Percentiles rank a stretch among this genome's conserved stretches.
phyloP scores from a whole-genome alignment of 1,140 invertebrate species.

The Tenebrio molitor region DNA sequence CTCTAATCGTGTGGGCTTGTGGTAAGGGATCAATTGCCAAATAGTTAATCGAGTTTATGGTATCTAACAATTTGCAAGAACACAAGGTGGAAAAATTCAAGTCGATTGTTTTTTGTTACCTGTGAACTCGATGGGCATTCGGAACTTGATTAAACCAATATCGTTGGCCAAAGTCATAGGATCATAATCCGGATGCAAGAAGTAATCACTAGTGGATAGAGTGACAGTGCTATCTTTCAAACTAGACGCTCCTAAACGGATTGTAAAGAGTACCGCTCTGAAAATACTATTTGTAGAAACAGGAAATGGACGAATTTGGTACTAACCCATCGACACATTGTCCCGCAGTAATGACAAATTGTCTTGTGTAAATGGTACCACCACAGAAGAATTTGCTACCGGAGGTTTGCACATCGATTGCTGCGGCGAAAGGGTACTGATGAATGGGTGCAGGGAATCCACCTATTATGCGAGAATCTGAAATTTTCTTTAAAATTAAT shows the following conservation, averaged over 20 bases:
- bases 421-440: conserved; percentile 14
- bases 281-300: too few species aligned
- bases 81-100: not conserved
- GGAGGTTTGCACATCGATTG: conserved; percentile 15
- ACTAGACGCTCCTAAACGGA: conserved; percentile 5
- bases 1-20: not conserved
- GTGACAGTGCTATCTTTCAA: not conserved
- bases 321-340: conserved; percentile 22
- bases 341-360: conserved; percentile 13
- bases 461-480: not conserved
- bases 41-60: conserved; percentile 16
- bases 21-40: conserved; percentile 8
- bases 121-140: conserved; percentile 7
- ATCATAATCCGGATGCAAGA: conserved; percentile 20
- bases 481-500: not conserved
- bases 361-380: conserved; percentile 1
- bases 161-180: conserved; percentile 3
- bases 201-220: conserved; percentile 1
- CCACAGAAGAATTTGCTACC: conserved; percentile 13
- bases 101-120: conserved; percentile 4
- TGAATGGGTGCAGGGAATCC: not conserved
- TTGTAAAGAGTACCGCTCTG: conserved; percentile 3
- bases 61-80: too few species aligned
- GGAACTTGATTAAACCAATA: conserved; percentile 9
- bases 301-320: not conserved